Evolutionary conservation across 2,888 invertebrate species (phyloP).

Genomic region (Microplitis deprimator): DNA sequence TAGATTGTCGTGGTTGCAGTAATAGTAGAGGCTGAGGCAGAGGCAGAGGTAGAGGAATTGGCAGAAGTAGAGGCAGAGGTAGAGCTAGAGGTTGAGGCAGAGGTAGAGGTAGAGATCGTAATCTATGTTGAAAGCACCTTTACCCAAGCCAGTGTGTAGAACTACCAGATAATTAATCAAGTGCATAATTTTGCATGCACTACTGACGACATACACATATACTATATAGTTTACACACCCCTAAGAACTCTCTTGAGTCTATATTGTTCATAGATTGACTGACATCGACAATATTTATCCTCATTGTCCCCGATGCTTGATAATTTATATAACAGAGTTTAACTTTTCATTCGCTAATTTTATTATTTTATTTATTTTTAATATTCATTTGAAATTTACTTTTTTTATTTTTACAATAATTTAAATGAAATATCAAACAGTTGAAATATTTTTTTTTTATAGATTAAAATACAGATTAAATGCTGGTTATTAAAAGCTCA

Average conservation of each 20-base stretch:
- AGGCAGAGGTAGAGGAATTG: neutral
- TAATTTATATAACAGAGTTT: neutral
- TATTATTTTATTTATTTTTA: neutral
- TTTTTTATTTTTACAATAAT: too few relatives aligned
- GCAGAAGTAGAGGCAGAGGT: neutral
- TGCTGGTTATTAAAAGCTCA: neutral
- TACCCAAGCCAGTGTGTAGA: constrained; percentile 43
- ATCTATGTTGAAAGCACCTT: constrained; percentile 50
- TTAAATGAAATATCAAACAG: too few relatives aligned
- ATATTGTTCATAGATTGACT: constrained; percentile 19
- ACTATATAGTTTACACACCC: neutral
- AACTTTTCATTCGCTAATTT: neutral
- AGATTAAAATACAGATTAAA: neutral
- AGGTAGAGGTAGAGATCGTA: constrained; percentile 38
- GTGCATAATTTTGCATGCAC: constrained; percentile 46
- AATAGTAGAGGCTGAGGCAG: neutral
- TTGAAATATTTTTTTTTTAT: neutral
- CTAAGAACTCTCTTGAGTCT: constrained; percentile 15
- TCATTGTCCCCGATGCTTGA: neutral
- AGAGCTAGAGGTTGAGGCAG: neutral
- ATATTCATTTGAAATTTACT: too few relatives aligned
- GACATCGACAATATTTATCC: constrained; percentile 32
- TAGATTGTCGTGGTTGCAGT: neutral
- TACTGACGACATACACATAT: constrained; percentile 23
- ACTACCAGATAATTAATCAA: constrained; percentile 50